Base-by-base conservation (phyloP, 1,140 invertebrate genomes). In the Drosophila nannoptera region DNA sequence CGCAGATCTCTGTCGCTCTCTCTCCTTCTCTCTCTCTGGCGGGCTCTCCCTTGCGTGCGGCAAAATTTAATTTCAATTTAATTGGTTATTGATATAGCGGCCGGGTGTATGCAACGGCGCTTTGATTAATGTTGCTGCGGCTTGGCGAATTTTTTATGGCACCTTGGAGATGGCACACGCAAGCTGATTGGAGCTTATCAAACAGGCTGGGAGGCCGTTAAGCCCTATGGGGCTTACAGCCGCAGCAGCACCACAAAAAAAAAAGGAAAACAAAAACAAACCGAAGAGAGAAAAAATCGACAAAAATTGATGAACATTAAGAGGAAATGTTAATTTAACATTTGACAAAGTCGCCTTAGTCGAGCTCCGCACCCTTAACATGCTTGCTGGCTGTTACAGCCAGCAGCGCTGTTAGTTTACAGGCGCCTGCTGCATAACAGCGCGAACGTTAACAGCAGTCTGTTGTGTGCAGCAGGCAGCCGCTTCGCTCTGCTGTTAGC, bases 11-110 rank as follows among this genome's bases (percentile, higher is more conserved):
- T 50, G 45, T 29, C 40, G 33, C 38, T 5, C 40, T 42, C 40
- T 42, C 40, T 4, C 40, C 0, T 4, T 43, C 61, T 69, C 52
- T 38, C 7, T 42, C 49, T 36, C 56, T 31, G 31, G 29, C 40
- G 31, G 38, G 22, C 68, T 59, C 46, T 69, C 53, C 50, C 50
- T 43, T 31, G 32, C 54, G 54, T 59, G 69, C 54, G 73, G 78
- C 69, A 67, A 83, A 84, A 83, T 83, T 83, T 83, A 83, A 83
- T 83, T 83, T 83, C 80, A 83, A 83, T 84, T 83, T 84, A 83
- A 83, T 83, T 83, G 78, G 78, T 83, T 83, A 83, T 84, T 84
- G 78, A 83, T 83, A 83, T 76, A 83, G 78, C 78, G 72, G 80
- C 65, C 80, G 66, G 69, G 80, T 73, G 80, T 76, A 83, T 84